Evolutionary conservation across 2,888 invertebrate species (phyloP).

Genomic region (Biston betularia): DNA sequence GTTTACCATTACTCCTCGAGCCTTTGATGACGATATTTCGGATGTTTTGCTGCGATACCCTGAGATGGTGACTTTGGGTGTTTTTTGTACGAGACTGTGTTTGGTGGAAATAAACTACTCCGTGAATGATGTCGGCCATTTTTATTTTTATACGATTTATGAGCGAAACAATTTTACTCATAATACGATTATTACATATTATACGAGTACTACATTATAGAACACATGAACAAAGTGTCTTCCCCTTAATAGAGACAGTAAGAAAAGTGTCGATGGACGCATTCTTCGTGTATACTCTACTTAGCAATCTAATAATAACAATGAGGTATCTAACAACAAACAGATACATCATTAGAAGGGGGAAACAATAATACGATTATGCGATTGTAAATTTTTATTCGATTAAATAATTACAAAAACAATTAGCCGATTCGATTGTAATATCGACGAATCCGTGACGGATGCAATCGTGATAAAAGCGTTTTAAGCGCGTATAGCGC

Average conservation of each 20-base stretch:
- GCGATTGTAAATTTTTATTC: slow-evolving; percentile 6
- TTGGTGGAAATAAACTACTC: slow-evolving; percentile 15
- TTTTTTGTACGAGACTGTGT: slow-evolving; percentile 18
- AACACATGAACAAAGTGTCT: too few species aligned
- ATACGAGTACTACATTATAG: too few species aligned
- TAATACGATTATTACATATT: slow-evolving; percentile 5
- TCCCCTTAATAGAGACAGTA: too few species aligned
- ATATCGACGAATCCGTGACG: slow-evolving; percentile 28
- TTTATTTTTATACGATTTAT: not conserved
- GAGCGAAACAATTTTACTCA: too few species aligned
- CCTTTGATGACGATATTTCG: slow-evolving; percentile 35
- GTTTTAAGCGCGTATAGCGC: slow-evolving; percentile 34
- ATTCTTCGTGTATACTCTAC: too few species aligned
- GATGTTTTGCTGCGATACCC: slow-evolving; percentile 34
- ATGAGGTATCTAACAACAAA: too few species aligned
- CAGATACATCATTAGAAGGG: too few species aligned
- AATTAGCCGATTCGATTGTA: slow-evolving; percentile 26
- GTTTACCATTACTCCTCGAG: slow-evolving; percentile 32
- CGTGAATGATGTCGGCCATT: not conserved
- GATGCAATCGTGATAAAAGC: slow-evolving; percentile 32
- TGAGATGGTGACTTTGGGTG: slow-evolving; percentile 12
- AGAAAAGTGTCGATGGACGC: too few species aligned
- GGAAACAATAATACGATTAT: not conserved
- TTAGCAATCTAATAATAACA: too few species aligned
- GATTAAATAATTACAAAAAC: slow-evolving; percentile 23